Evolutionary conservation across 2,888 invertebrate species (phyloP), one percentile per base, ranked within the genome.

Genomic region (Xylocampa areola): DNA sequence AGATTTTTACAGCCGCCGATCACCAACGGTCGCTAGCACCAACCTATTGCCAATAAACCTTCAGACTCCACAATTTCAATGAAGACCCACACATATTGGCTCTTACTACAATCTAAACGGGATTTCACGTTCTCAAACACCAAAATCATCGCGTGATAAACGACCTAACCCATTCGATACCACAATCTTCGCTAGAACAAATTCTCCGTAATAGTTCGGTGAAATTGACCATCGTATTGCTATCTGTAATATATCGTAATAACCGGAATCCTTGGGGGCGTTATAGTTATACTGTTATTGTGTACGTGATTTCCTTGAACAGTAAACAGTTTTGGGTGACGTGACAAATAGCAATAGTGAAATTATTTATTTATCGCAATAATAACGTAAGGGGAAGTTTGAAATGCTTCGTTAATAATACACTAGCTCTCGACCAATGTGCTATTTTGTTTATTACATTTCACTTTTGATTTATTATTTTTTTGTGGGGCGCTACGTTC

Each of bases 1-100:
- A 92, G 81, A 86, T 87, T 90, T 91, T 92, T 91, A 92, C 88
- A 84, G 77, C 85, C 80, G 58, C 77, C 85, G 83, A 86, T 87
- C 85, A 84, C 84, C 81, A 73, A 74, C 74, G 76, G 73, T 70
- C 76, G 73, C 51, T 53, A 57, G 59, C 32, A 57, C 45, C 64
- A 32, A 53, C 45, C 71, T 69, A 66, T 70, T 73, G 82, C 76
- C 83, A 80, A 81, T 90, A 89, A 90, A 91, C 78, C 76, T 79
- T 76, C 70, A 57, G 76, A 70, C 71, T 76, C 74, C 71, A 72
- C 80, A 81, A 82, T 86, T 87, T 84, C 85, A 86, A 87, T 87
- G 86, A 88, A 82, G 77, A 79, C 73, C 73, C 60, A 58, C 59
- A 63, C 58, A 62, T 58, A 74, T 68, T 69, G 71, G 45, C 68